phyloP scores from a whole-genome alignment of 1,140 invertebrate species.

The Drosophila lini region DNA sequence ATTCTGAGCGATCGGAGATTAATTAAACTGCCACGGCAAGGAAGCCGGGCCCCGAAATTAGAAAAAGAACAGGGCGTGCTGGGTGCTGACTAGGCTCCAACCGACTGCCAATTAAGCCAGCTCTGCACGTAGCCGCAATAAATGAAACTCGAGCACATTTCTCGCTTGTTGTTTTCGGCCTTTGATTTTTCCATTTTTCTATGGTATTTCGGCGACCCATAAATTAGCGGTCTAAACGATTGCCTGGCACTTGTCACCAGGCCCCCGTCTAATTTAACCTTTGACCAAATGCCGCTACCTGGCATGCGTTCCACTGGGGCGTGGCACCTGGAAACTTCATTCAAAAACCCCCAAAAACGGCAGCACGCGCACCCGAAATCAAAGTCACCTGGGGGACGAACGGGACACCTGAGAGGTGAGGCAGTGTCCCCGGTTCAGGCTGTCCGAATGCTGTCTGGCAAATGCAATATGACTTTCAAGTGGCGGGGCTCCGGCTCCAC shows the following conservation, averaged over 20 bases:
- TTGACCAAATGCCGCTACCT: conserved; percentile 79
- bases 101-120: conserved; percentile 73
- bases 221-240: conserved; percentile 77
- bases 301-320: conserved; percentile 57
- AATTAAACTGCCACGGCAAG: conserved; percentile 65
- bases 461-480: conserved; percentile 79
- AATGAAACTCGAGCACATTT: conserved; percentile 57
- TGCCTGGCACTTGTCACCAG: conserved; percentile 78
- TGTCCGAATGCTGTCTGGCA: conserved; percentile 39
- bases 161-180: conserved; percentile 32
- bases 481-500: conserved; percentile 38
- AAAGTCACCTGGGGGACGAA: conserved; percentile 35
- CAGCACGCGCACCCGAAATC: conserved; percentile 67
- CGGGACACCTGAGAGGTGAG: conserved; percentile 1
- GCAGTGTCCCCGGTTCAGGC: conserved; percentile 35
- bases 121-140: conserved; percentile 58
- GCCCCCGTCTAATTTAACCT: conserved; percentile 75
- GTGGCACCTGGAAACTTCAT: conserved; percentile 40
- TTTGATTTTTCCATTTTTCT: conserved; percentile 23
- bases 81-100: conserved; percentile 6
- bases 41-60: conserved; percentile 49
- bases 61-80: conserved; percentile 69
- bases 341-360: conserved; percentile 8
- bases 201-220: conserved; percentile 51
- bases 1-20: conserved; percentile 70